Conservation (phyloP, 1,140 invertebrate genomes). For the Hycleus cichorii region DNA sequence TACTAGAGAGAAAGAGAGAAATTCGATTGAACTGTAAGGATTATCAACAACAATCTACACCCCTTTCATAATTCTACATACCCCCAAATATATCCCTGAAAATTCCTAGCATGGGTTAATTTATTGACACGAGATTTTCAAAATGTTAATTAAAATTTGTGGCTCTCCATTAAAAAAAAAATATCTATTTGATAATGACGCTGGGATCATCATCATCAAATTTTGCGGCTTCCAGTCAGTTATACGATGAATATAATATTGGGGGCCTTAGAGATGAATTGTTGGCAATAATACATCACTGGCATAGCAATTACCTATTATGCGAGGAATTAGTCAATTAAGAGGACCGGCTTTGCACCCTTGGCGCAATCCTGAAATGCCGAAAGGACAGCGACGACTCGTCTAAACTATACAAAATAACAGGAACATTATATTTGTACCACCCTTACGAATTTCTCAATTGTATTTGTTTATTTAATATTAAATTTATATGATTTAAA, state of each 20-base stretch:
- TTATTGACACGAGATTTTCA: no score
- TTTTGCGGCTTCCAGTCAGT: no score
- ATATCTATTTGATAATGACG: background rate
- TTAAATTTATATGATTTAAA: no score
- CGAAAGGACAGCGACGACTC: constrained; percentile 21
- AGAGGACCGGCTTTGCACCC: constrained; percentile 22
- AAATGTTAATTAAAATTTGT: no score
- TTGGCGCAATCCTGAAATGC: constrained; percentile 23
- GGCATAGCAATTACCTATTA: constrained; percentile 37
- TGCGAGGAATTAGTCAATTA: constrained; percentile 36
- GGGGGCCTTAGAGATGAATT: background rate
- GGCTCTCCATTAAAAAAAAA: no score
- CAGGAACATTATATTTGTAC: no score
- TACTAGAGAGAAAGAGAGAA: background rate
- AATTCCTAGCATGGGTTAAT: no score
- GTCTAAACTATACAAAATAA: background rate
- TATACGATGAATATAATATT: background rate
- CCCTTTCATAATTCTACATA: no score
- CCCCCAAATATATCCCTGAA: no score
- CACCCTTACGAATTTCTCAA: no score
- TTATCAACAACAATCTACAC: background rate
- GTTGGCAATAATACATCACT: constrained; percentile 24
- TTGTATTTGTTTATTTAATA: no score
- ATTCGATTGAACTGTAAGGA: background rate
- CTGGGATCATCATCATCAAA: background rate